These are phyloP conservation scores for Pluvianellus socialis DNA, from an alignment of 2,113 vertebrate genomes.

Conservation along the genomic window DNA sequence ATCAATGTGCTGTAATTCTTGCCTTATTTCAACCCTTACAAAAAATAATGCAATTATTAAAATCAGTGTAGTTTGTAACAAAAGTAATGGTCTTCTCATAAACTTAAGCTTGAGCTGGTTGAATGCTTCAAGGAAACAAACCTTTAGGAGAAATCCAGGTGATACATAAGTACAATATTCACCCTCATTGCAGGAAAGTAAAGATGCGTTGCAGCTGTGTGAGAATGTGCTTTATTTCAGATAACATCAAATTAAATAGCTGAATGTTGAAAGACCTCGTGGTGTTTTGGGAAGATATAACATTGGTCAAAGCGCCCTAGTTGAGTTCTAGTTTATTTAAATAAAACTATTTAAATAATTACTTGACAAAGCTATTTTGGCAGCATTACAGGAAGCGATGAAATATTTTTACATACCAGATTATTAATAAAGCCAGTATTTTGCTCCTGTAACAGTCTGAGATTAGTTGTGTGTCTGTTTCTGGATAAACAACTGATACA, in stretches of 20 bases:
- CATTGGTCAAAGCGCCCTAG: not conserved
- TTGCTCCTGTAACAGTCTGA: not conserved
- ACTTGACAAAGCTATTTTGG: not conserved
- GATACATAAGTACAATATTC: not conserved
- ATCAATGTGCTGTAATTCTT: not conserved
- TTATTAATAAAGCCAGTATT: conserved; percentile 9
- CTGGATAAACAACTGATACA: not conserved
- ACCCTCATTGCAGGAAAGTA: not conserved
- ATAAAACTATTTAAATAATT: not conserved
- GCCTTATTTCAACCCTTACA: not conserved
- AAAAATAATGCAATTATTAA: conserved; percentile 10
- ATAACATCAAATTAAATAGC: not conserved
- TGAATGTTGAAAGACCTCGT: not conserved
- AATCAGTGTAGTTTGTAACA: not conserved
- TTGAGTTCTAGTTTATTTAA: not conserved
- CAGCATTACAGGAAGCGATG: not conserved
- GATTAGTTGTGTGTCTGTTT: not conserved
- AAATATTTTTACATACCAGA: not conserved
- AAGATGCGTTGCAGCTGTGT: not conserved
- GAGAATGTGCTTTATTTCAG: not conserved
- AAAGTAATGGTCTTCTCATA: not conserved
- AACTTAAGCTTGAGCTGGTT: not conserved
- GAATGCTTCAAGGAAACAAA: not conserved
- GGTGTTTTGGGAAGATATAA: not conserved
- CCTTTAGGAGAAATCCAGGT: not conserved